Evolutionary conservation across 2,113 vertebrate species (phyloP).

Genomic region (Notechis scutatus): DNA sequence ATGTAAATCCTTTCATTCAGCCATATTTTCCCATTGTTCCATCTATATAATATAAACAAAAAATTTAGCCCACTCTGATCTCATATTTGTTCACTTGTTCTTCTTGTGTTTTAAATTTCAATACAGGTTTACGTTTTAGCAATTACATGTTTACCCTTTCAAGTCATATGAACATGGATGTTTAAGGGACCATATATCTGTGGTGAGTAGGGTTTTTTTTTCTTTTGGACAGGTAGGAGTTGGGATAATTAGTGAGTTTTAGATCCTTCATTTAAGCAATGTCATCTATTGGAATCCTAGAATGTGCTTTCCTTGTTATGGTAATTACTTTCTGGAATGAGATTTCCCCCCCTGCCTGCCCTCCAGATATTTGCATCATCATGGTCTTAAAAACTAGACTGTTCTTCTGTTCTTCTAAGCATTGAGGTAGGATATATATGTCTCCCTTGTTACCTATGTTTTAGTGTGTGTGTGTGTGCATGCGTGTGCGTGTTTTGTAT

Average conservation of each 20-base stretch:
- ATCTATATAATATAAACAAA: not conserved
- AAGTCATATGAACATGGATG: not conserved
- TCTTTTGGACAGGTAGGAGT: not conserved
- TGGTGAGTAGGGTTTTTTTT: not conserved
- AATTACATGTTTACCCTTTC: not conserved
- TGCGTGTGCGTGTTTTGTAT: too few relatives aligned
- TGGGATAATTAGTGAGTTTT: not conserved
- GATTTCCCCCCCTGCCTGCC: not conserved
- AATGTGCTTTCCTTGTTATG: not conserved
- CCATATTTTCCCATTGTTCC: not conserved
- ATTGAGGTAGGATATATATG: not conserved
- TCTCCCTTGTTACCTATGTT: not conserved
- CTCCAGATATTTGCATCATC: not conserved
- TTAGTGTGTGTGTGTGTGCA: not conserved
- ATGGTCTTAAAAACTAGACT: not conserved
- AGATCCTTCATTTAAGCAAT: not conserved
- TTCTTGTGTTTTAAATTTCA: not conserved
- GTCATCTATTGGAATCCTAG: not conserved
- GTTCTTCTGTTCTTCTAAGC: not conserved
- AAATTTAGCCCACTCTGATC: not conserved
- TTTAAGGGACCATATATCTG: not conserved
- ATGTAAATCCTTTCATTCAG: not conserved
- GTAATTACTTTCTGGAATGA: not conserved
- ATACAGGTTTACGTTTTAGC: not conserved
- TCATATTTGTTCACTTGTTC: not conserved